Evolutionary conservation across 2,113 vertebrate genomes (phyloP).

Genomic region (Ranitomeya imitator): DNA sequence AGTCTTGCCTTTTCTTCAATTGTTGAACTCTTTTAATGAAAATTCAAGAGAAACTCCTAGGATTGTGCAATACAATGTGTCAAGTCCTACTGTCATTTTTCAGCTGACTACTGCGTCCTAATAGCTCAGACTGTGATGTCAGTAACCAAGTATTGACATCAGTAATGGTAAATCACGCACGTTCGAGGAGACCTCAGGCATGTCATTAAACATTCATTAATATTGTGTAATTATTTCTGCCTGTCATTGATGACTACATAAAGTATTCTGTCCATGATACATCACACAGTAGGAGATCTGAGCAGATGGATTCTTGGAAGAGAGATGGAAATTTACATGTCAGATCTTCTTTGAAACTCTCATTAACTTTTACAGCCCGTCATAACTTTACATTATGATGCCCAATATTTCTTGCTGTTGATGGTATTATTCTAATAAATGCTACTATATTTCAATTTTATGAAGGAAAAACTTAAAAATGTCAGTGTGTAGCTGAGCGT

Average conservation of each 20-base stretch:
- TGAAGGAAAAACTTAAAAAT: neutral
- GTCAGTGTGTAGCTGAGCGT: neutral
- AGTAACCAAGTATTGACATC: neutral
- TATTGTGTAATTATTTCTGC: neutral
- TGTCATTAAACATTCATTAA: constrained; percentile 13
- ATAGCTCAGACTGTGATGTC: neutral
- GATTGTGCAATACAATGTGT: neutral
- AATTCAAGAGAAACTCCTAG: neutral
- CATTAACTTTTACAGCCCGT: constrained; percentile 39
- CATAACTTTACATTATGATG: neutral
- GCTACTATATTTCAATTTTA: neutral
- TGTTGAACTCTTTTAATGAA: neutral
- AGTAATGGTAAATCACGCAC: neutral
- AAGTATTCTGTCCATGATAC: neutral
- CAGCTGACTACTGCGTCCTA: neutral
- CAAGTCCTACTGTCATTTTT: neutral
- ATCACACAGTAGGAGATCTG: constrained; percentile 18
- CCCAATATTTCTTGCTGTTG: constrained; percentile 13
- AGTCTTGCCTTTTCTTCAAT: neutral
- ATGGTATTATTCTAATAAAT: constrained; percentile 1
- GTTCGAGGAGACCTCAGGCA: neutral
- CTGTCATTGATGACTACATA: constrained; percentile 24
- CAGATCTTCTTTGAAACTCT: constrained; percentile 24
- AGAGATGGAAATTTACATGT: constrained; percentile 33
- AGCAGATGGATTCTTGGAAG: constrained; percentile 31